Base-by-base conservation (phyloP, 2,888 invertebrate genomes). In the Tupiocoris notatus region DNA sequence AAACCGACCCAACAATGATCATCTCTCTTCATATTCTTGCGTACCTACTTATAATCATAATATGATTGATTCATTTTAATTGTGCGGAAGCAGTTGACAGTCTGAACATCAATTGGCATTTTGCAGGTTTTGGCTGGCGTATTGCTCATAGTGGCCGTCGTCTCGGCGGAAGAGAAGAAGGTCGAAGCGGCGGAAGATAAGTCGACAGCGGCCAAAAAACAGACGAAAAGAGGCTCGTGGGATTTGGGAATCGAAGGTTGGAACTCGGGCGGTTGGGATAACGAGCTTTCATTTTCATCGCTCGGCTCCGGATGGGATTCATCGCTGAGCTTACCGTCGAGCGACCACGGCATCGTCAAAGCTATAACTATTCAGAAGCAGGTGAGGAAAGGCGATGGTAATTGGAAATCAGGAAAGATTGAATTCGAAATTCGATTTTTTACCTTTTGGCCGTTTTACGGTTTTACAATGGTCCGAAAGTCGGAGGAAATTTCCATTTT, bases 361-460 rank as follows among this genome's bases (percentile, higher is more conserved):
- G 77, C 82, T 80, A 76, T 81, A 65, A 84, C 85, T 63, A 83
- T 87, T 77, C 85, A 86, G 22, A 86, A 85, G 75, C 85, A 86
- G 77, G 83, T 76, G 39, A 58, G n/a, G n/a, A n/a, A n/a, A n/a
- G n/a, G n/a, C n/a, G n/a, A n/a, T n/a, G n/a, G n/a, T 39, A 3
- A 39, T 39, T 39, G 3, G 39, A 39, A 39, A 3, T 12, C 39
- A 39, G 3, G 75, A 78, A 80, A 70, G 79, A 68, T 39, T 39
- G 12, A 39, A 7, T 39, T 87, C 85, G 86, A 22, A 86, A 86
- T 75, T 85, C 86, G 77, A 83, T 39, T 9, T 56, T 86, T 86
- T 79, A 85, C 86, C 71, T 84, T 85, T 70, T 83, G 6, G 20
- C 20, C 16, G 3, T 59, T 59, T 59, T 59, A 59, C 20, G 56